Evolutionary conservation across 2,113 vertebrate genomes (phyloP).

Genomic region (Uria aalge): DNA sequence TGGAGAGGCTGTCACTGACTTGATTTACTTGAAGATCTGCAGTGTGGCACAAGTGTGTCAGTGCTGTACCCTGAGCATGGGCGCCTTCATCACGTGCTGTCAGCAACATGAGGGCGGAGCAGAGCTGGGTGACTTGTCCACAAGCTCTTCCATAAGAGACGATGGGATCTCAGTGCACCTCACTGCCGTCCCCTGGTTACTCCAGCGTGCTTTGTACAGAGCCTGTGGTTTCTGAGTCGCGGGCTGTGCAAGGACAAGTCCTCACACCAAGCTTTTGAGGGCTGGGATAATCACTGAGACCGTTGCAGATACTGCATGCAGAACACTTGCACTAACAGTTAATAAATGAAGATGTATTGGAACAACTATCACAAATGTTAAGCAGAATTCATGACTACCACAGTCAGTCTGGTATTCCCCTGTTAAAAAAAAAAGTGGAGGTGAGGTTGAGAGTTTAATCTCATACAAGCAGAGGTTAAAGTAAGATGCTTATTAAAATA

Average conservation of each 20-base stretch:
- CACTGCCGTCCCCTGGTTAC: not conserved
- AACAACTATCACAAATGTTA: not conserved
- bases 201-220: not conserved
- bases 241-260: not conserved
- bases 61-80: not conserved
- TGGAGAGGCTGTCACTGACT: not conserved
- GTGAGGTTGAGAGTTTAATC: constrained; percentile 20
- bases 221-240: not conserved
- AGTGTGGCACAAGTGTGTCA: not conserved
- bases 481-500: constrained; percentile 30
- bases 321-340: not conserved
- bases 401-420: not conserved
- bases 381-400: not conserved
- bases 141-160: not conserved
- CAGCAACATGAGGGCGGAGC: not conserved
- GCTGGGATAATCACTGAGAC: not conserved
- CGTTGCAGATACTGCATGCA: not conserved
- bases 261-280: not conserved
- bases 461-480: constrained; percentile 28
- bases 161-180: rapidly evolving
- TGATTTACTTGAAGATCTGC: rapidly evolving
- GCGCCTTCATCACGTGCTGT: not conserved
- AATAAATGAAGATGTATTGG: not conserved
- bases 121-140: not conserved
- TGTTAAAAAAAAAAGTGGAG: not conserved